phyloP scores from a whole-genome alignment of 2,113 vertebrate species.

The Campylomormyrus tamandua region DNA sequence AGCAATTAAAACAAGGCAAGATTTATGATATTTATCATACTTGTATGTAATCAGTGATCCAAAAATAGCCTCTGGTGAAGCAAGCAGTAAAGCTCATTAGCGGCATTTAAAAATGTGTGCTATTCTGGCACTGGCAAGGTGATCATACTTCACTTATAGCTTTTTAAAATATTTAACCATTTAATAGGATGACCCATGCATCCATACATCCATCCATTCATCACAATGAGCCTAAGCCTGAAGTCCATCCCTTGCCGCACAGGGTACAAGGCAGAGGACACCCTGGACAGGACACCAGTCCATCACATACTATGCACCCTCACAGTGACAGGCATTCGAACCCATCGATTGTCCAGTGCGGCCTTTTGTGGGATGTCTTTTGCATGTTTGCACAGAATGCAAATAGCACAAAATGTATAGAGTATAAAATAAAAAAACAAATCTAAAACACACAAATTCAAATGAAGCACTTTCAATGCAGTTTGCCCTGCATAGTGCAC shows the following conservation, averaged over 20 bases:
- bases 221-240: neutral
- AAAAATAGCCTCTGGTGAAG: neutral
- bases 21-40: neutral
- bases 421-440: neutral
- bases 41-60: neutral
- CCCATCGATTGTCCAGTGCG: neutral
- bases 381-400: neutral
- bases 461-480: neutral
- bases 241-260: neutral
- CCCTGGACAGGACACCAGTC: neutral
- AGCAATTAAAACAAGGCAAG: neutral
- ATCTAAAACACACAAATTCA: neutral
- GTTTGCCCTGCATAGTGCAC: neutral
- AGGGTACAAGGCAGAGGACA: neutral
- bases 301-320: neutral
- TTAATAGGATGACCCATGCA: neutral
- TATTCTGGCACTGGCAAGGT: neutral
- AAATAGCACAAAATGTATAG: neutral
- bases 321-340: neutral
- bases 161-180: neutral
- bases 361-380: neutral
- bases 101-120: neutral
- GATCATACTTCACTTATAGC: neutral
- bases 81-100: neutral
- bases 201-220: neutral